A percentile compares a stretch with the other conserved stretches of the same genome.
phyloP scores from a whole-genome alignment of 2,113 vertebrate genomes.

The Felis catus region DNA sequence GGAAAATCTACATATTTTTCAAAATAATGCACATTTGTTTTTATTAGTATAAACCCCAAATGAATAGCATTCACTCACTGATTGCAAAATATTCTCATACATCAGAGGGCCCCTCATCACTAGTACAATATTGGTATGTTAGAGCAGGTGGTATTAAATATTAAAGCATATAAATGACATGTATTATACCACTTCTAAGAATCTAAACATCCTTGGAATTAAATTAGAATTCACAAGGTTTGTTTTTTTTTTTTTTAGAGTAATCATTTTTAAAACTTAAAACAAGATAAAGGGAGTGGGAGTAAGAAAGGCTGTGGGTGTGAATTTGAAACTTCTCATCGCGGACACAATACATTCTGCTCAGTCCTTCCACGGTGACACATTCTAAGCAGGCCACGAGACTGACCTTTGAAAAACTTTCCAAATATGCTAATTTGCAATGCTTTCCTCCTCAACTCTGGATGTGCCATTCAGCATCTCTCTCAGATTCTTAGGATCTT shows the following conservation, averaged over 20 bases:
- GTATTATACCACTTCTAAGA: not conserved
- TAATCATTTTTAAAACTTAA: constrained; percentile 25
- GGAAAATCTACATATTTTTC: not conserved
- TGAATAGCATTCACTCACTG: not conserved
- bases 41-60: not conserved
- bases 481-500: not conserved
- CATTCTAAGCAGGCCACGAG: not conserved
- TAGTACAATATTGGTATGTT: not conserved
- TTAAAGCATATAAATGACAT: not conserved
- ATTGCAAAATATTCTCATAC: not conserved
- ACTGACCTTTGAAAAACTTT: not conserved
- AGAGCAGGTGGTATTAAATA: not conserved
- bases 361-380: not conserved
- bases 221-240: not conserved
- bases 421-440: not conserved
- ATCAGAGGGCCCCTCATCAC: not conserved
- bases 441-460: not conserved
- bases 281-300: not conserved
- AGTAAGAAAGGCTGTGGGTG: not conserved
- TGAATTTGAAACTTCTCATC: not conserved
- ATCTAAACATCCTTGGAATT: not conserved
- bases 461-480: not conserved
- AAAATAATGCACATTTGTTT: constrained; percentile 5
- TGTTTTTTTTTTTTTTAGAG: not conserved
- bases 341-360: not conserved